Base-by-base conservation (phyloP, 2,888 invertebrate species). In the Acronicta leporina region DNA sequence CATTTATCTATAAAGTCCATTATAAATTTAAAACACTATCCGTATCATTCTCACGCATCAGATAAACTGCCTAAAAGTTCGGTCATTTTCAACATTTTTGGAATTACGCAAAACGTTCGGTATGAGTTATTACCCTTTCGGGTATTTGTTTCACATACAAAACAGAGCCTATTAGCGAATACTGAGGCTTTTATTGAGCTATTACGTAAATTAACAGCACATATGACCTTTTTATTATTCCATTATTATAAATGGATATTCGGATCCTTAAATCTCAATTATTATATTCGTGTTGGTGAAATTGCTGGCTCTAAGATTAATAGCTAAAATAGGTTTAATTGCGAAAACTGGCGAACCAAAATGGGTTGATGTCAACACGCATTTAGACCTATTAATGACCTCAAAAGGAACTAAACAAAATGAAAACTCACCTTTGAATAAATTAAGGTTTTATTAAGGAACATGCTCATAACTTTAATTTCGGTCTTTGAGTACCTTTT, bases 171-270 rank as follows among this genome's bases (percentile, higher is more conserved):
- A 82, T 80, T 82, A 83, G 74, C 70, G 62, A 62, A 56, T 70
- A 70, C 74, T 68, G 54, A 68, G 67, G 73, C 76, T 75, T 80
- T 82, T 84, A 82, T 83, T 81, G 75, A 80, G 69, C 78, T 75
- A 81, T 82, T 83, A 83, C 65, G 77, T 72, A 76, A 80, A 84
- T 82, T 82, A 83, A 81, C 82, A 74, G 68, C 68, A 78, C 74
- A 63, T 74, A 69, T 69, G 77, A 73, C 80, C 75, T 78, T 77
- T 63, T 65, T 55, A 55, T 58, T 74, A 63, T 53, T 48, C 53
- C 61, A 65, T 38, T 50, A 70, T 75, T 75, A 75, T 62, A 72
- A 72, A 74, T 75, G 75, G 42, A 64, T 71, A 62, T 73, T 56
- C 47, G 49, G 63, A 63, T 60, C 65, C 56, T 68, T 76, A 76